Percentiles rank a stretch among this genome's conserved stretches.
Conservation (phyloP, 1,140 invertebrate genomes). For the Bombus confusus region DNA sequence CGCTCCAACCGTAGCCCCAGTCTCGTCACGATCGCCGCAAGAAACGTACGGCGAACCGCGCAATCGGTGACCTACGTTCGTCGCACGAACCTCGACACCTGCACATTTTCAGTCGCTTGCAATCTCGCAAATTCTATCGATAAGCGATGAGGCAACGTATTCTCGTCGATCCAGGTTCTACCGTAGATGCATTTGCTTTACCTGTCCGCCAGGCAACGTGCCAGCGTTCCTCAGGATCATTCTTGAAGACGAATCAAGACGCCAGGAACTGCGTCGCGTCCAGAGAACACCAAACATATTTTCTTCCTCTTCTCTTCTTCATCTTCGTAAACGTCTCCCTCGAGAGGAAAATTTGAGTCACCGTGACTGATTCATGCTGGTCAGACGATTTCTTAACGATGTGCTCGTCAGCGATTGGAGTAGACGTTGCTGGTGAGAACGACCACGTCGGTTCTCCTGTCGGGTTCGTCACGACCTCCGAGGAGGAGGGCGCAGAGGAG, state of each 20-base stretch:
- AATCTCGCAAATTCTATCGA: background rate
- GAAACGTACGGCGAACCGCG: too few relatives aligned
- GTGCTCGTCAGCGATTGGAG: conserved; percentile 69
- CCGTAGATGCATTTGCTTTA: background rate
- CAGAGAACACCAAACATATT: background rate
- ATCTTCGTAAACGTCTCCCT: too few relatives aligned
- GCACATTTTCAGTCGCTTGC: background rate
- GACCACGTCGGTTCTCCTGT: conserved; percentile 71
- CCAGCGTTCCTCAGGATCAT: background rate
- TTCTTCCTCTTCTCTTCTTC: background rate
- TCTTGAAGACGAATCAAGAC: background rate
- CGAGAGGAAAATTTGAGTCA: background rate
- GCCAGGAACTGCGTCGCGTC: background rate
- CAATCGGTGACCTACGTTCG: too few relatives aligned
- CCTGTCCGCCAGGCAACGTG: conserved; percentile 6
- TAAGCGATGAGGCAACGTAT: too few relatives aligned
- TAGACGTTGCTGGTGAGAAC: conserved; percentile 78
- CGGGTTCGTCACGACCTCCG: conserved; percentile 75
- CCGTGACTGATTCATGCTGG: background rate
- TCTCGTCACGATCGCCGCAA: too few relatives aligned
- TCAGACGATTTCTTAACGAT: background rate
- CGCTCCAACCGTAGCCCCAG: too few relatives aligned
- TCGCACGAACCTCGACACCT: background rate
- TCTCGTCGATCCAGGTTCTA: background rate
- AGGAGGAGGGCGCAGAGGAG: conserved; percentile 78